Percentiles rank a stretch among this genome's conserved stretches.
These are phyloP conservation scores for Argyrosomus japonicus DNA, from an alignment of 2,113 vertebrate species.

Conservation along the genomic window DNA sequence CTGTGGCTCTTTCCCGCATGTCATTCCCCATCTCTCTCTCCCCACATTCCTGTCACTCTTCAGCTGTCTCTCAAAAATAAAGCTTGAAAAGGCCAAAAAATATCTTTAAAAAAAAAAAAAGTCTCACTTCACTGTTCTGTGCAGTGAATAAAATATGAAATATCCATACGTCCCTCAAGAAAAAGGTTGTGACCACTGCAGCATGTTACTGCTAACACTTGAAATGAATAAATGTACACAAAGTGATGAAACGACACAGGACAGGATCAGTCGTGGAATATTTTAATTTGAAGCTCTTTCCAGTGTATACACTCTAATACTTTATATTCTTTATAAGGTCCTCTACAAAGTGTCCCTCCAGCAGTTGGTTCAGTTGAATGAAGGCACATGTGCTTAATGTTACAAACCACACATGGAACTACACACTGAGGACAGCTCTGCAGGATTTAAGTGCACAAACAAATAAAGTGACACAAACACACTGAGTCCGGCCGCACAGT, in stretches of 20 bases:
- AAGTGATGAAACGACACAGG: not conserved
- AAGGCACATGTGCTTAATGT: slow-evolving; percentile 44
- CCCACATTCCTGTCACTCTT: too few species aligned
- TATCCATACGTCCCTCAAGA: too few species aligned
- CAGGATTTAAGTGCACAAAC: slow-evolving; percentile 1
- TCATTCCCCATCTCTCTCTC: too few species aligned
- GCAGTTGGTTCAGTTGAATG: slow-evolving; percentile 20
- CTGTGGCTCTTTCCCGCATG: too few species aligned
- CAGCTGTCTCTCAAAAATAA: too few species aligned
- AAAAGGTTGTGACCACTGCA: too few species aligned
- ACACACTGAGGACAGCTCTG: not conserved
- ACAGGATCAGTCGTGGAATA: not conserved
- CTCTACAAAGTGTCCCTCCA: slow-evolving; percentile 26
- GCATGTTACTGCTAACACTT: too few species aligned
- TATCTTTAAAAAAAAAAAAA: too few species aligned
- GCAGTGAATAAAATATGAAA: too few species aligned
- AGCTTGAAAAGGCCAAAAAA: too few species aligned
- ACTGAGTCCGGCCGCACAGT: slow-evolving; percentile 1
- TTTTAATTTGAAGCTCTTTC: slow-evolving; percentile 36
- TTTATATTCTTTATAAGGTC: slow-evolving; percentile 1
- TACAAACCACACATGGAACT: not conserved
- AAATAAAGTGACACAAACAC: slow-evolving; percentile 11
- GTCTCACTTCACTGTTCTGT: too few species aligned
- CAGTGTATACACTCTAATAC: slow-evolving; percentile 44
- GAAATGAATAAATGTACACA: not conserved